Percentiles rank a stretch among this genome's conserved stretches.
Conservation (phyloP, 2,888 invertebrate species). For the Spilosoma lubricipeda region DNA sequence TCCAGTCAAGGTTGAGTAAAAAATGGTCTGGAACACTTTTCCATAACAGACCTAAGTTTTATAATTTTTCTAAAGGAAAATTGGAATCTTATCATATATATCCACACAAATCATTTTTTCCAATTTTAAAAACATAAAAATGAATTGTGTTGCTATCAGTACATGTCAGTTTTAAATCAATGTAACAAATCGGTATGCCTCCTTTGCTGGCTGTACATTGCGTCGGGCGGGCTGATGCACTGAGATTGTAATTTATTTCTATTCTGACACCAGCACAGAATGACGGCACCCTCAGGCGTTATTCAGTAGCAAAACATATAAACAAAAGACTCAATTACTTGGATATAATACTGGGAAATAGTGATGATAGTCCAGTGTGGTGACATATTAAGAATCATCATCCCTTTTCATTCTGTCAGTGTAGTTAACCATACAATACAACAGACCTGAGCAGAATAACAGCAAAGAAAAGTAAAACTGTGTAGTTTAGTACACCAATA, state of each 20-base stretch:
- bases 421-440: too few relatives aligned
- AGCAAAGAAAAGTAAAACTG: too few relatives aligned
- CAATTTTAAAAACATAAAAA: not conserved
- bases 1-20: not conserved
- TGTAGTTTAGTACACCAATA: too few relatives aligned
- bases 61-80: not conserved
- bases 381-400: too few relatives aligned
- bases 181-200: conserved; percentile 74
- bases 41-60: not conserved
- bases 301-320: conserved; percentile 44
- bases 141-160: conserved; percentile 58
- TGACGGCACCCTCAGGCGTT: conserved; percentile 41
- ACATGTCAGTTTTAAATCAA: conserved; percentile 73
- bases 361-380: too few relatives aligned
- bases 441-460: too few relatives aligned
- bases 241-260: conserved; percentile 75
- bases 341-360: not conserved
- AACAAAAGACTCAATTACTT: conserved; percentile 12
- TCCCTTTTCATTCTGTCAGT: too few relatives aligned
- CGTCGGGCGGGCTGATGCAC: conserved; percentile 57
- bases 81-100: not conserved
- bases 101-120: not conserved
- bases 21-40: not conserved
- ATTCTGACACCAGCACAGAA: conserved; percentile 65
- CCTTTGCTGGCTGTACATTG: conserved; percentile 69